Evolutionary conservation across 2,113 vertebrate genomes (phyloP), one percentile per base, ranked within the genome.

Genomic region (Larimichthys crocea): DNA sequence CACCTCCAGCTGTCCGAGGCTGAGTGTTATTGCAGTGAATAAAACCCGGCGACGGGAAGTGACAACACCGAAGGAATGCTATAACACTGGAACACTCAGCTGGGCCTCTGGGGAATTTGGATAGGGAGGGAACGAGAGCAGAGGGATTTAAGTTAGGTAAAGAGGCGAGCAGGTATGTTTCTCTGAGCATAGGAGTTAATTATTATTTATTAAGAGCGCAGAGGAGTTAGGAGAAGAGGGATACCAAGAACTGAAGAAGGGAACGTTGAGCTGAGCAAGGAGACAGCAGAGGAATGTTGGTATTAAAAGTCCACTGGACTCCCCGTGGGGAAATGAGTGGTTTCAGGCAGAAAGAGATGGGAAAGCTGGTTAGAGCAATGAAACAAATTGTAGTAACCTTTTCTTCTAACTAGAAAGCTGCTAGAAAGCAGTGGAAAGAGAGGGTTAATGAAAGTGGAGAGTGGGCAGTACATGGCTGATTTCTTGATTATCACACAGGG

Each of bases 11-110:
- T 86, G 86, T 77, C 72, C 83, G 65, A 78, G 35, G 69, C 77
- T 74, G 81, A 80, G 86, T 80, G 83, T 83, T 88, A 64, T 74
- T 86, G 29, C 44, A 20, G 65, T 22, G 74, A 82, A 85, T 86
- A 78, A 76, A 90, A 84, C 81, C 42, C 53, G n/a, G 61, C 26
- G 72, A 82, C 72, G 79, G 85, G 83, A 91, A 90, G 90, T 92
- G 86, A 91, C 90, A 86, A 68, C 83, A 42, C 68, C 24, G 24
- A 67, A 85, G 82, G 89, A 90, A 90, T 89, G 85, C 78, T 61
- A 66, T 40, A 40, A 40, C 35, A 40, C 72, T 86, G 52, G 86
- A 90, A 86, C 56, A 31, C 80, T 76, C 22, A 11, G 46, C 73
- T 20, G 16, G 79, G 74, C 24, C 85, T 89, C 74, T 22, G 16